Percentiles rank a stretch among this genome's conserved stretches.
Conservation (phyloP, 2,113 vertebrate genomes). For the Chaetodon trifascialis region DNA sequence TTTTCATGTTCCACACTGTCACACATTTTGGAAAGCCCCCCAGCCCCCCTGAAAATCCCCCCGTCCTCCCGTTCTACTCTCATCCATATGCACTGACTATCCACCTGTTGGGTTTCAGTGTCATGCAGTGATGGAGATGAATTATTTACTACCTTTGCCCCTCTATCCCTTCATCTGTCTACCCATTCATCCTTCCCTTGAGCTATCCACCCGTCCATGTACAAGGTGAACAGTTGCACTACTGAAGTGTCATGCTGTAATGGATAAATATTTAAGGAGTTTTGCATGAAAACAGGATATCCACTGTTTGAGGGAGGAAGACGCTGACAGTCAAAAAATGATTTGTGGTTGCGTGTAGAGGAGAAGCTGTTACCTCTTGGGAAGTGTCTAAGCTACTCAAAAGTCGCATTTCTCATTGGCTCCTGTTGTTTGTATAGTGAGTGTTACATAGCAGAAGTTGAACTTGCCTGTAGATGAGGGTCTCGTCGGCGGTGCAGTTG, state of each 20-base stretch:
- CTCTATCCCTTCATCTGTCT: conserved; percentile 46
- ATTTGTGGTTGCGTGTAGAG: neutral
- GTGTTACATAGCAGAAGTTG: neutral
- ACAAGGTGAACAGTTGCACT: conserved; percentile 52
- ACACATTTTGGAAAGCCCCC: too few relatives aligned
- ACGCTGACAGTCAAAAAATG: conserved; percentile 3
- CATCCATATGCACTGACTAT: conserved; percentile 30
- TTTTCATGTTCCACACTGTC: neutral
- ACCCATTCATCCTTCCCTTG: conserved; percentile 48
- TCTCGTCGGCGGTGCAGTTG: conserved; percentile 83
- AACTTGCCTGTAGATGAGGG: conserved; percentile 87
- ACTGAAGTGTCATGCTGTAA: conserved; percentile 45
- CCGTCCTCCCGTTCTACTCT: conserved; percentile 7
- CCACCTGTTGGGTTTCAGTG: conserved; percentile 57
- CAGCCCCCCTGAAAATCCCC: too few relatives aligned
- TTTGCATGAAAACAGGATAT: conserved; percentile 43
- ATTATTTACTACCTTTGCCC: conserved; percentile 63
- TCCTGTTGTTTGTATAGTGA: neutral
- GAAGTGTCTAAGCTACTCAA: neutral
- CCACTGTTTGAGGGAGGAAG: neutral
- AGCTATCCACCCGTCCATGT: conserved; percentile 41
- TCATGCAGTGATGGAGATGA: conserved; percentile 61
- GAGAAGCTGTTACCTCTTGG: neutral
- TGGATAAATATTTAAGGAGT: conserved; percentile 71
- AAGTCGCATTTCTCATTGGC: neutral